Evolutionary conservation across 2,113 vertebrate species (phyloP), one percentile per base, ranked within the genome.

Genomic region (Centrocercus urophasianus): DNA sequence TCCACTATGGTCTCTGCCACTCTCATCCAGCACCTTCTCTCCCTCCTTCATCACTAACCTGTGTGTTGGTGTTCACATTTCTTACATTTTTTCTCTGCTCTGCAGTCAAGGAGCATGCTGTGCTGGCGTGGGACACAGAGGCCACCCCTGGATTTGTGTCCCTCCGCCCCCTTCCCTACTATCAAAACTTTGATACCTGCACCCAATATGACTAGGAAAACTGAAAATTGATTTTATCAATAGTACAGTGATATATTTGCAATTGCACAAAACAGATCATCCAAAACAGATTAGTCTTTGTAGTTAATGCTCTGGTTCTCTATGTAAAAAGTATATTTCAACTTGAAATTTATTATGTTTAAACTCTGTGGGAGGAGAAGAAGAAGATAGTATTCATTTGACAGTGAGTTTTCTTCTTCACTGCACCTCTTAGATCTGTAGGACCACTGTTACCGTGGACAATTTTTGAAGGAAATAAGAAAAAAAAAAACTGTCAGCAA

Each of bases 231-330:
- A 2, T 32, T 65, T 93, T 81, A 54, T 63, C 27, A 63, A 4
- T n/a, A 50, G 11, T 50, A 19, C 20, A 36, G 34, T 47, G 10
- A 73, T 72, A 57, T 82, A 77, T 32, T 63, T 61, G 27, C 24
- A 74, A 27, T 50, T 42, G 21, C 9, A 22, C 42, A 88, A 77
- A 67, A 69, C 32, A 71, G 24, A 54, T 28, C 91, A 98, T 99
- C 96, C 99, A 36, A 36, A 36, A 36, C 98, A 98, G 99, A 99
- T 99, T 90, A 97, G 98, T 97, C 60, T 82, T 36, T 89, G 42
- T 72, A 89, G 57, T 72, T 83, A 56, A 74, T 18, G 6, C n/a
- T 67, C 60, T 91, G 34, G 10, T 60, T 96, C 80, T 90, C 12
- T 27, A 32, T 45, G 4, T 12, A 22, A 20, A 63, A 67, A 69